These are phyloP conservation scores for Globodera ellingtonae DNA, from an alignment of 1,140 invertebrate genomes.

Conservation along the genomic window DNA sequence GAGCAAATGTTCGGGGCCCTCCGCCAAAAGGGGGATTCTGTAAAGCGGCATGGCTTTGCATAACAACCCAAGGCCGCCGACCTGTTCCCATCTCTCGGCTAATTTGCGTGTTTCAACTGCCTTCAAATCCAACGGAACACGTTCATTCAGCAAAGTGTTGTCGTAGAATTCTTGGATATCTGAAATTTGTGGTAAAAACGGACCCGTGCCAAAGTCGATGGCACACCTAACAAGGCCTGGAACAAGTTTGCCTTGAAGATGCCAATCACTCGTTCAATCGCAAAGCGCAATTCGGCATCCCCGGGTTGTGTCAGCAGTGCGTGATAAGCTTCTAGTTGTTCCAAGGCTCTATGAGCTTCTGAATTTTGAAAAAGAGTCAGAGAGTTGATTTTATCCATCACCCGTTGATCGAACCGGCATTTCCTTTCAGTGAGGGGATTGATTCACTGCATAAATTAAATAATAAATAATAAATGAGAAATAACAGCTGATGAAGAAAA, in stretches of 20 bases:
- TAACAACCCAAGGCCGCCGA: background rate
- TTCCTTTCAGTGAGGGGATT: background rate
- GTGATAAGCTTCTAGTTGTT: constrained; percentile 52
- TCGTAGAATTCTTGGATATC: constrained; percentile 58
- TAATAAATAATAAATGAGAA: background rate
- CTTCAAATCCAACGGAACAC: constrained; percentile 45
- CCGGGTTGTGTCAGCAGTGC: constrained; percentile 39
- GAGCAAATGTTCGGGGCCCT: background rate
- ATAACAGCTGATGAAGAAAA: background rate
- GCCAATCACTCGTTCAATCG: constrained; percentile 53
- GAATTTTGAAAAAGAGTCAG: constrained; percentile 4
- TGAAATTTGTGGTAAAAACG: constrained; percentile 18
- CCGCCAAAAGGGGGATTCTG: constrained; percentile 47
- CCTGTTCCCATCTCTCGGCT: constrained; percentile 47
- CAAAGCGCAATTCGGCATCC: constrained; percentile 43
- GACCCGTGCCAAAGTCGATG: background rate
- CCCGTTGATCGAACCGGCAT: background rate
- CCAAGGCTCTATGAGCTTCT: constrained; percentile 52
- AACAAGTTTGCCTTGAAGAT: constrained; percentile 53
- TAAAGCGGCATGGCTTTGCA: background rate
- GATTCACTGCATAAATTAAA: background rate
- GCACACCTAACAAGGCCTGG: constrained; percentile 51
- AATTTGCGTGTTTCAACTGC: constrained; percentile 49
- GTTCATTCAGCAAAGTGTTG: constrained; percentile 52
- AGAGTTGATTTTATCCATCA: background rate